Evolutionary conservation across 2,888 invertebrate species (phyloP).

Genomic region (Brenthis ino): DNA sequence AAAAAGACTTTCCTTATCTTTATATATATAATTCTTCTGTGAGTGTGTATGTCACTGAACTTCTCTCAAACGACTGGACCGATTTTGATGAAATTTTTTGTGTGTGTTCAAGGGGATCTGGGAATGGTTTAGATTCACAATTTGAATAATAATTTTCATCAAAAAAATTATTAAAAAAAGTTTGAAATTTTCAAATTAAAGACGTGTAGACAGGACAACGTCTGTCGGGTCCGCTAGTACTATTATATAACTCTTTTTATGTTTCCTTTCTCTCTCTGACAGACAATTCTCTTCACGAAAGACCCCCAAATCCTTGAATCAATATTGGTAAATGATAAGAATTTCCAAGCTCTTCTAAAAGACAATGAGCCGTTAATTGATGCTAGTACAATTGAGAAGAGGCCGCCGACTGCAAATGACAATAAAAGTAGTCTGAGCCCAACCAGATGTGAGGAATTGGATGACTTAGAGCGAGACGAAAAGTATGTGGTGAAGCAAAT

Average conservation of each 20-base stretch:
- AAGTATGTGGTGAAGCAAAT: constrained; percentile 70
- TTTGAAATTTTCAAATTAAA: no score
- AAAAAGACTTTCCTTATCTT: no score
- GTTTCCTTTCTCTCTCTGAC: constrained; percentile 34
- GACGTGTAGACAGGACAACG: no score
- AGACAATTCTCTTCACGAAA: constrained; percentile 93
- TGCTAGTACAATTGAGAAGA: constrained; percentile 60
- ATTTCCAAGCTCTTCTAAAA: constrained; percentile 67
- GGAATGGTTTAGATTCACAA: no score
- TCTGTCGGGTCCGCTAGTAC: no score
- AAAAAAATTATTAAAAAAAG: no score
- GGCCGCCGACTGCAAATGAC: constrained; percentile 84
- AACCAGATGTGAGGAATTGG: constrained; percentile 46
- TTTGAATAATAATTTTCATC: no score
- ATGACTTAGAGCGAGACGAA: constrained; percentile 50
- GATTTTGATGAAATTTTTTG: no score
- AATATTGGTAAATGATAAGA: constrained; percentile 65
- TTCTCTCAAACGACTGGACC: no score
- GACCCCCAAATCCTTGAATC: constrained; percentile 86
- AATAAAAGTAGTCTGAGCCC: constrained; percentile 53
- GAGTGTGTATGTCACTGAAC: no score
- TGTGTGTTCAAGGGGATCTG: no score
- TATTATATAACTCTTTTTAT: not conserved
- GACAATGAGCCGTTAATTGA: constrained; percentile 64
- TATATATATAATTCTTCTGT: no score